Evolutionary conservation across 2,113 vertebrate genomes (phyloP), one percentile per base, ranked within the genome.

Genomic region (Piprites chloris): DNA sequence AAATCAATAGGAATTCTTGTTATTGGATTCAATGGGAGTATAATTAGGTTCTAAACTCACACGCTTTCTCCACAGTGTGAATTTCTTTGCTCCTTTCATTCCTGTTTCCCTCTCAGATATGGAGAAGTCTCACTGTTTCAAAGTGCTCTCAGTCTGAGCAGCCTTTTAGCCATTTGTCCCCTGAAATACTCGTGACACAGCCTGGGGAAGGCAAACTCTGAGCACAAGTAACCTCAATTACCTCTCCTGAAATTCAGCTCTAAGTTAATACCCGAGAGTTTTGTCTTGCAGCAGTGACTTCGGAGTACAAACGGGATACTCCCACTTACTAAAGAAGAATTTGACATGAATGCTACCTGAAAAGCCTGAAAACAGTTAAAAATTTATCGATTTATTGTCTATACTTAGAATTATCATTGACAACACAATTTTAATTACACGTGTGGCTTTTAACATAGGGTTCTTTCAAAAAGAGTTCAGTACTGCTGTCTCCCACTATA

Each of bases 1-100:
- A 91, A 96, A 93, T 93, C 95, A 94, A 74, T 74, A 87, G 79
- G 75, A 93, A 97, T 94, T 94, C 75, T 86, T 89, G 80, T 80
- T 93, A 87, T 28, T 62, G 85, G 74, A 82, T 93, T 94, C 85
- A 90, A 92, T 86, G 44, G 74, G 30, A 84, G 63, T 22, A 80
- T 91, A 95, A 96, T 93, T 65, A 85, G 61, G 76, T 87, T 89
- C 94, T 72, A 85, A 91, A 95, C 72, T 90, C 77, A 77, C 35
- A 84, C 3, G 1, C n/a, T 96, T 85, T 30, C 73, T 78, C 4
- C 4, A 91, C 86, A 93, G 53, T 47, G 63, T 28, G 76, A 21
- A 11, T 82, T 86, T 92, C 68, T 88, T 83, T 87, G 46, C 58
- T 39, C 76, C 69, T 75, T 68, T 76, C n/a, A 69, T 50, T 46